Conservation (phyloP, 1,140 invertebrate species). For the Solen grandis region DNA sequence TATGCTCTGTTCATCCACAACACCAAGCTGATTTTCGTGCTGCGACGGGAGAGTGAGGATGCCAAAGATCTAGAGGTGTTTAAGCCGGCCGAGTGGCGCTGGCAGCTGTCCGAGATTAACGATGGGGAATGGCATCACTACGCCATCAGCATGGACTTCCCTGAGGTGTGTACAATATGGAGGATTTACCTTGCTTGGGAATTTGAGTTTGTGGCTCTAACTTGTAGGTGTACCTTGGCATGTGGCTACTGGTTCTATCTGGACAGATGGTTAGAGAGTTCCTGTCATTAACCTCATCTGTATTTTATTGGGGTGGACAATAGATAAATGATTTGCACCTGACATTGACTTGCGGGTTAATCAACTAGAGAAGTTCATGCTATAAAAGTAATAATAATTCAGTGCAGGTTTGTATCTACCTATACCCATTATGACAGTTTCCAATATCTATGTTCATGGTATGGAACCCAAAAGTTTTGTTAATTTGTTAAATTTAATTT, state of each 20-base stretch:
- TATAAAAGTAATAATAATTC: no score
- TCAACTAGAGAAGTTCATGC: no score
- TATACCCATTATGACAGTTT: no score
- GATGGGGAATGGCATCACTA: conserved; percentile 98
- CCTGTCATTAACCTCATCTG: no score
- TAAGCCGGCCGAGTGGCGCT: conserved; percentile 97
- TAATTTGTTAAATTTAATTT: background rate
- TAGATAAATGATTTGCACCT: background rate
- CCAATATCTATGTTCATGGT: no score
- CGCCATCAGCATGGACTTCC: conserved; percentile 89
- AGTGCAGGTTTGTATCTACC: no score
- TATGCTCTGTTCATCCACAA: conserved; percentile 98
- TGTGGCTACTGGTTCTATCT: background rate
- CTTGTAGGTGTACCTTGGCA: background rate
- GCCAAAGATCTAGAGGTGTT: conserved; percentile 96
- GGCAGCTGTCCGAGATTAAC: conserved; percentile 86
- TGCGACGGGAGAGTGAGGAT: conserved; percentile 95
- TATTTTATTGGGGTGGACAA: background rate
- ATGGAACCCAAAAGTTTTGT: background rate
- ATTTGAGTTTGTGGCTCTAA: no score
- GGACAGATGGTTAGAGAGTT: background rate
- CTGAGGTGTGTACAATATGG: conserved; percentile 55
- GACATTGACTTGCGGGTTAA: background rate
- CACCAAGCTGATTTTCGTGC: conserved; percentile 95
- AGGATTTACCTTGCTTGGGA: no score